Base-by-base conservation (phyloP, 1,140 invertebrate species). In the Lethrus apterus region DNA sequence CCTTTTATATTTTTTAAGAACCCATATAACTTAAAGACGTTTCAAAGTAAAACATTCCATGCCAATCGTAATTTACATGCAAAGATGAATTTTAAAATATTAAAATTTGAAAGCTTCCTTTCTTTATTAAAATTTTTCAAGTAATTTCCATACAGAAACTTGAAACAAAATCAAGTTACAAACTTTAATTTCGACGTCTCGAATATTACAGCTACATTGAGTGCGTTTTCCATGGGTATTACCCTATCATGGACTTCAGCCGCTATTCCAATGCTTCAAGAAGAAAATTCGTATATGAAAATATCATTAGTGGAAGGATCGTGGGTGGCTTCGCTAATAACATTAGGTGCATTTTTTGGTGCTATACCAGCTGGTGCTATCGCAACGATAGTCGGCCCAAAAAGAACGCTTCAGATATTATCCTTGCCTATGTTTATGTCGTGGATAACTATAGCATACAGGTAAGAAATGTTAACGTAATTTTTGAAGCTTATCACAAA, bases 371-470 rank as follows among this genome's bases (percentile, higher is more conserved):
- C 76, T 18, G 72, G 78, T 2, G 71, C 73, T 19, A 62, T 77
- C 11, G 76, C 81, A 0, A 80, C 84, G 56, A 70, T 71, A 49
- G 67, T 83, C 45, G 84, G 84, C 2, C 65, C 82, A 7, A 84
- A 80, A 68, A 70, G 65, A 31, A 76, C 75, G 0, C 64, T 84
- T 18, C 62, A 77, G 18, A 64, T 75, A 14, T 63, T 76, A 4
- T 72, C 75, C 0, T 29, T 81, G 2, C 76, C 78, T 1, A 71
- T 81, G 43, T 54, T 79, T 0, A 55, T 73, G 1, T 80, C 81
- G 1, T 83, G 79, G 76, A 63, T 79, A 14, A 51, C 77, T 3
- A 75, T 83, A 3, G 76, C 73, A 45, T 75, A 68, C 0, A 71
- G 71, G 72, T 74, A 59, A 44, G 26, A n/a, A 45, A 34, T 21